These are phyloP conservation scores for Tetramorium simillimum DNA, from an alignment of 1,140 invertebrate genomes.

Conservation along the genomic window DNA sequence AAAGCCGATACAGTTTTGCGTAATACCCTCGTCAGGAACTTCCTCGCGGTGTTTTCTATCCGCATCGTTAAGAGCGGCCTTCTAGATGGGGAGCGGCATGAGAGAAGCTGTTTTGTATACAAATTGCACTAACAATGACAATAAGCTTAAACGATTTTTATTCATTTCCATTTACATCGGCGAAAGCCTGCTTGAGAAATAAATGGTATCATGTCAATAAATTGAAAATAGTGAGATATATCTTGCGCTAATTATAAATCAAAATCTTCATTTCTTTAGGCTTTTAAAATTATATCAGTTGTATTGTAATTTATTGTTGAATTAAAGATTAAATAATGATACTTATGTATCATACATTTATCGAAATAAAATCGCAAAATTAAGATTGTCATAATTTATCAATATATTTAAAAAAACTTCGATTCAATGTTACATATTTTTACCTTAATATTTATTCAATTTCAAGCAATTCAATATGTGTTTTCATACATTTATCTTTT, in stretches of 20 bases:
- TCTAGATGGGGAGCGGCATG: background rate
- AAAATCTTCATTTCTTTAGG: background rate
- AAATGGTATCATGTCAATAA: background rate
- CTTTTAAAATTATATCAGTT: background rate
- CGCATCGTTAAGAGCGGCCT: slow-evolving; percentile 45
- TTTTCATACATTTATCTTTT: slow-evolving; percentile 8
- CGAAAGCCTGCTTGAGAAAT: background rate
- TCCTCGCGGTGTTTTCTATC: slow-evolving; percentile 59
- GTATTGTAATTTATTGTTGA: background rate
- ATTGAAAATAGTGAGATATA: background rate
- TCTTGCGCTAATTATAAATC: background rate
- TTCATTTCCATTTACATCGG: background rate
- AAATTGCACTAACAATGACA: slow-evolving; percentile 58
- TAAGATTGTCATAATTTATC: background rate
- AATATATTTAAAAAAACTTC: background rate
- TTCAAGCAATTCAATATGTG: background rate
- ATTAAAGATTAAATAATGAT: background rate
- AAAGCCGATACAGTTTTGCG: slow-evolving; percentile 76
- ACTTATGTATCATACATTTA: background rate
- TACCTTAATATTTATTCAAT: background rate
- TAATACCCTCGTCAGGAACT: slow-evolving; percentile 71
- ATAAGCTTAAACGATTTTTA: slow-evolving; percentile 54
- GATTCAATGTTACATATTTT: background rate
- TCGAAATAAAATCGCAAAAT: background rate
- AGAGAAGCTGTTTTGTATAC: slow-evolving; percentile 42